Conservation (phyloP, 1,140 invertebrate genomes). For the Magallana ariakensis region DNA sequence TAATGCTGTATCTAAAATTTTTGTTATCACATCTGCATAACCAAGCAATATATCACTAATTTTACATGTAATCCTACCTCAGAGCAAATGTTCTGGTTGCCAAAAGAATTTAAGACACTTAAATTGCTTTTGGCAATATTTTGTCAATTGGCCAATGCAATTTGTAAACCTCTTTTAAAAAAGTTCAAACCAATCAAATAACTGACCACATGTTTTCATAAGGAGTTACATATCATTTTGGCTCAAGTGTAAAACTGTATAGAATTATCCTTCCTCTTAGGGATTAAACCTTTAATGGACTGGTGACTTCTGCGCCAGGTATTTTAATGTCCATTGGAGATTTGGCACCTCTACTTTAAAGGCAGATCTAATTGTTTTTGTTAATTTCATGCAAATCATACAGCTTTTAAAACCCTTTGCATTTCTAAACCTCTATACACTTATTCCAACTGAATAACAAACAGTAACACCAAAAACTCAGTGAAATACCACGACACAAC, state of each 20-base stretch:
- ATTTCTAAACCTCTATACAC: background rate
- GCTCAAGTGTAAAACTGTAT: conserved; percentile 12
- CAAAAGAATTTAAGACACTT: background rate
- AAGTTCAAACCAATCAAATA: conserved; percentile 25
- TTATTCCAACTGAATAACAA: background rate
- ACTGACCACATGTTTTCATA: conserved; percentile 18
- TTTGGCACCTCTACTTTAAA: background rate
- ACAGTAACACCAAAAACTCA: no score
- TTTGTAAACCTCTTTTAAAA: background rate
- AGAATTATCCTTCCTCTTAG: background rate
- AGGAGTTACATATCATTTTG: conserved; percentile 24
- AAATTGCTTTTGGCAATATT: conserved; percentile 27
- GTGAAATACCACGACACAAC: no score
- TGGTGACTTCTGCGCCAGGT: background rate
- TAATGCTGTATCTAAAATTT: no score
- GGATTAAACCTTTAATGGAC: background rate
- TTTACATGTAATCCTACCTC: conserved; percentile 7
- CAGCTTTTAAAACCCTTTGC: background rate
- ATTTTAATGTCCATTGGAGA: background rate
- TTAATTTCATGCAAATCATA: background rate
- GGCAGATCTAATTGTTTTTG: conserved; percentile 7
- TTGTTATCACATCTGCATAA: no score
- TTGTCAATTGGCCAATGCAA: conserved; percentile 13
- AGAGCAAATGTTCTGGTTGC: background rate
- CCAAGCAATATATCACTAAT: background rate